Conservation (phyloP, 2,797 vertebrate species). For the Allobates femoralis region DNA sequence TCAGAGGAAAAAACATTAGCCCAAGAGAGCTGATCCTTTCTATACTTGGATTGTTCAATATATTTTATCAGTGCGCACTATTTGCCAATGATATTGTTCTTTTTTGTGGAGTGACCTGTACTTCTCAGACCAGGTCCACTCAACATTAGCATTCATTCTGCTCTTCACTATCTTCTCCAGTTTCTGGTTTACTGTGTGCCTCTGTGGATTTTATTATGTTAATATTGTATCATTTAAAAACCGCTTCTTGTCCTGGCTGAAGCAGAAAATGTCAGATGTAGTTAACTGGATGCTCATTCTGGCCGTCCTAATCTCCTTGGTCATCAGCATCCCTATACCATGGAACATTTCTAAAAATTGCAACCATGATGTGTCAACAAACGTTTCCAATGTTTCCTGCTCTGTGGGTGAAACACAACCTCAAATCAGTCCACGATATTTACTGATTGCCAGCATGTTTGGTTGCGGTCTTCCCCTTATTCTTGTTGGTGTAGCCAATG, state of each 20-base stretch:
- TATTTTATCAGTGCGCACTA: conserved; percentile 33
- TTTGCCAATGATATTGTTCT: conserved; percentile 38
- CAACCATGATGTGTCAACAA: neutral
- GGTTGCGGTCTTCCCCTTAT: conserved; percentile 46
- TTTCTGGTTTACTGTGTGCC: conserved; percentile 53
- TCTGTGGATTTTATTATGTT: conserved; percentile 50
- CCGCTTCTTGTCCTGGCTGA: conserved; percentile 19
- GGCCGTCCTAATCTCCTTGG: conserved; percentile 30
- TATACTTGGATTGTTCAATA: conserved; percentile 47
- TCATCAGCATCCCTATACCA: conserved; percentile 34
- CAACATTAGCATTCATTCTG: conserved; percentile 38
- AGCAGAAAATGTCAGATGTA: conserved; percentile 15
- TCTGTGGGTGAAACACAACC: neutral
- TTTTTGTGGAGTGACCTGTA: conserved; percentile 45
- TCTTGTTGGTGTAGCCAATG: conserved; percentile 40
- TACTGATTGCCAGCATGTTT: conserved; percentile 47
- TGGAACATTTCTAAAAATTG: conserved; percentile 39
- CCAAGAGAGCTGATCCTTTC: conserved; percentile 51
- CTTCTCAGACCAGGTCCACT: conserved; percentile 50
- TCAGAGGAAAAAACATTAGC: conserved; percentile 32
- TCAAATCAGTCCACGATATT: conserved; percentile 34
- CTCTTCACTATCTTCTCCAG: conserved; percentile 54
- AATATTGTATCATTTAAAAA: conserved; percentile 39
- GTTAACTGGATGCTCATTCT: conserved; percentile 34
- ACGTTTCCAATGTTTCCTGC: conserved; percentile 24